These are phyloP conservation scores for Scaptomyza graminum DNA, from an alignment of 1,140 invertebrate genomes.

Conservation along the genomic window DNA sequence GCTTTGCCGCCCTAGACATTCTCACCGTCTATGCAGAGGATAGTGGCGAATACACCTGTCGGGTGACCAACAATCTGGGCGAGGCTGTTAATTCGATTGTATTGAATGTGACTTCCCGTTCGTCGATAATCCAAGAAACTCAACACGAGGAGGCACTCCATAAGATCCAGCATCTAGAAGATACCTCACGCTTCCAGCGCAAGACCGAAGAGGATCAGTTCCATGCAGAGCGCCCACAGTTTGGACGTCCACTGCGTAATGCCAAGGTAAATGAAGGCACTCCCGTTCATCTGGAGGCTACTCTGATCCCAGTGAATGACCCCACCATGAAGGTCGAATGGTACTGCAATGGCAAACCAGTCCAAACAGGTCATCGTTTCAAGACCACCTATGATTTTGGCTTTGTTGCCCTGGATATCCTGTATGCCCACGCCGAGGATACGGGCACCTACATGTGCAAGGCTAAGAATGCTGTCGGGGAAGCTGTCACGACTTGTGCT, in stretches of 20 bases:
- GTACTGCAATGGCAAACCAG: constrained; percentile 95
- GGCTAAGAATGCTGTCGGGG: constrained; percentile 95
- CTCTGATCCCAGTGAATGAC: constrained; percentile 96
- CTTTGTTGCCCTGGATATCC: constrained; percentile 96
- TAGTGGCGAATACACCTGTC: constrained; percentile 95
- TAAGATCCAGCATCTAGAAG: constrained; percentile 96
- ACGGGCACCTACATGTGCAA: constrained; percentile 97
- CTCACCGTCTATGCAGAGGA: constrained; percentile 97
- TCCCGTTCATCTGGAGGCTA: constrained; percentile 97
- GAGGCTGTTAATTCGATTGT: constrained; percentile 91
- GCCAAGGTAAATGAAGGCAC: constrained; percentile 94
- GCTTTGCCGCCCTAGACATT: constrained; percentile 96
- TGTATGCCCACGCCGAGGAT: constrained; percentile 98
- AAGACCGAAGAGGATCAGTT: constrained; percentile 89
- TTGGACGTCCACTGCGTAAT: constrained; percentile 94
- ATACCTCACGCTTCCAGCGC: constrained; percentile 91
- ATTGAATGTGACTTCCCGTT: constrained; percentile 92
- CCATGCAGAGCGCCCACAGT: constrained; percentile 93
- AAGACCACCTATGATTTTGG: constrained; percentile 98
- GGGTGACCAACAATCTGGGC: constrained; percentile 94
- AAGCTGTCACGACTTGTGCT: constrained; percentile 95
- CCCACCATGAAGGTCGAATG: constrained; percentile 98
- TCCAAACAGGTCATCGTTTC: constrained; percentile 94
- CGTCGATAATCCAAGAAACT: constrained; percentile 95
- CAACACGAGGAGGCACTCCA: constrained; percentile 97